A percentile compares a stretch with the other conserved stretches of the same genome.
Conservation (phyloP, 2,797 vertebrate genomes). For the Myripristis jacobus region DNA sequence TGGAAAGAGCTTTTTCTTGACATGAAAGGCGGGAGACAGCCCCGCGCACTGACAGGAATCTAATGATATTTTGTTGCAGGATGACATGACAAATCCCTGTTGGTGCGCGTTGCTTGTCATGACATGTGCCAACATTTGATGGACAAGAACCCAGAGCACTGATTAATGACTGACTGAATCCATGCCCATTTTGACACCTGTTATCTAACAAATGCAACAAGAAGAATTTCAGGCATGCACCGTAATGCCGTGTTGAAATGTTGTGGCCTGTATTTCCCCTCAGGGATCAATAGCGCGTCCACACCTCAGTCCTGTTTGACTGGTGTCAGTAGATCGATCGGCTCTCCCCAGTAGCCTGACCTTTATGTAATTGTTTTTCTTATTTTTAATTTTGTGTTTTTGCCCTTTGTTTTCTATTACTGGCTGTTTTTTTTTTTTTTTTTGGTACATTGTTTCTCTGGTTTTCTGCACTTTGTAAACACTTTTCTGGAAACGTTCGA, state of each 20-base stretch:
- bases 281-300: background rate
- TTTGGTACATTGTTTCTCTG: too few species aligned
- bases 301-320: background rate
- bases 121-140: background rate
- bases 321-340: background rate
- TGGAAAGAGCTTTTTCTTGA: background rate
- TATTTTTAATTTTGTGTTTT: too few species aligned
- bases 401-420: too few species aligned
- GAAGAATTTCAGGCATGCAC: background rate
- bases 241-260: background rate
- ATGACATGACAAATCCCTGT: background rate
- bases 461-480: too few species aligned
- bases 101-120: background rate
- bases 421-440: too few species aligned
- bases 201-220: background rate
- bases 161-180: background rate
- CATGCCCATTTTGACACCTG: background rate
- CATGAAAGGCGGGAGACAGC: background rate
- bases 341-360: background rate
- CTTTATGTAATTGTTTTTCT: background rate
- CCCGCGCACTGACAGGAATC: background rate
- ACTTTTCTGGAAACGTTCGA: too few species aligned
- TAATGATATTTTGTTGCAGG: background rate
- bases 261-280: background rate
- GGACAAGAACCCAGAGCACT: background rate